Percentiles rank a stretch among this genome's conserved stretches.
These are phyloP conservation scores for Podiceps cristatus DNA, from an alignment of 2,113 vertebrate genomes.

Conservation along the genomic window DNA sequence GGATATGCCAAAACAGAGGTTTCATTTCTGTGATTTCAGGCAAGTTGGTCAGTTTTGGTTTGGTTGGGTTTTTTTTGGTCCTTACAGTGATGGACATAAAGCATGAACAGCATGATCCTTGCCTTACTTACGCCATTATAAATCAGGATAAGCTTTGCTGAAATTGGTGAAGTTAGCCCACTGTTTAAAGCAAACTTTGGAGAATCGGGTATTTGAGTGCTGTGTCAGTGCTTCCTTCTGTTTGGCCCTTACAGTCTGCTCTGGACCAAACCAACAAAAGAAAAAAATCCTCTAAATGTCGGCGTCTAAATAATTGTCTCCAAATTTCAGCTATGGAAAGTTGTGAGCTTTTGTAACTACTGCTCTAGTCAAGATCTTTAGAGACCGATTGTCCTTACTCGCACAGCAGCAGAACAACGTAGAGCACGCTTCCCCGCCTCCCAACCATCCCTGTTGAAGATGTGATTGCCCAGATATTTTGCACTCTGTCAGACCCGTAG, in stretches of 20 bases:
- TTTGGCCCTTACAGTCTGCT: background rate
- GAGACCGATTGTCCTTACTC: background rate
- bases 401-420: background rate
- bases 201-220: background rate
- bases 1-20: background rate
- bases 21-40: background rate
- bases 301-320: background rate
- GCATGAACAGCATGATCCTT: background rate
- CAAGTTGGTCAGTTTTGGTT: background rate
- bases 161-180: background rate
- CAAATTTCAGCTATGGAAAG: background rate
- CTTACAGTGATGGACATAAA: background rate
- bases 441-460: background rate
- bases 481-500: background rate
- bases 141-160: background rate
- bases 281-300: too few relatives aligned
- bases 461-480: background rate
- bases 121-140: background rate
- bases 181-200: background rate
- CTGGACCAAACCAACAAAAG: background rate
- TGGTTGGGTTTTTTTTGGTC: background rate
- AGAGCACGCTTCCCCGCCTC: background rate
- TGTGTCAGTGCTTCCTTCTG: background rate
- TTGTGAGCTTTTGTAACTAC: background rate
- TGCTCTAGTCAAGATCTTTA: background rate